A percentile compares a stretch with the other conserved stretches of the same genome.
Evolutionary conservation across 1,140 invertebrate species (phyloP).

Genomic region (Wiebesia pumilae): DNA sequence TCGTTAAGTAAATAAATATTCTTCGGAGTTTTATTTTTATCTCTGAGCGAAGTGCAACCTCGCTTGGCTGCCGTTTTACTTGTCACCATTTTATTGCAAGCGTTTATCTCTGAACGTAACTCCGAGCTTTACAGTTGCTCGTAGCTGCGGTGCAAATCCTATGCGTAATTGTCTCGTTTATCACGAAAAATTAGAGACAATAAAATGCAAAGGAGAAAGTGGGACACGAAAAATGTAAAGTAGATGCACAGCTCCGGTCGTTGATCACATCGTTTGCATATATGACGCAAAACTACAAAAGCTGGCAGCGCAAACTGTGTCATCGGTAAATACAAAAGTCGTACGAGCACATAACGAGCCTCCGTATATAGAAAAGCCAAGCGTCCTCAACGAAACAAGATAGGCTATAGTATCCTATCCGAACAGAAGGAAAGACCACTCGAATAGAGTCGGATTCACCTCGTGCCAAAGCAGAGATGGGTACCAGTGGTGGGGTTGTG

Average conservation of each 20-base stretch:
- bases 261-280: not conserved
- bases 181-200: not conserved
- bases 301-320: constrained; percentile 3
- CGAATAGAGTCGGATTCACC: not conserved
- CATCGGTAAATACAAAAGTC: constrained; percentile 5
- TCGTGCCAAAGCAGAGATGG: not conserved
- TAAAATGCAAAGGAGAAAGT: not conserved
- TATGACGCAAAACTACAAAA: not conserved
- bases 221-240: not conserved
- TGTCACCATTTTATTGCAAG: not conserved
- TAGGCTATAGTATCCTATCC: not conserved
- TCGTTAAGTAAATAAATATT: not conserved
- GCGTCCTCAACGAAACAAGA: not conserved
- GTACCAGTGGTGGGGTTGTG: too few relatives aligned
- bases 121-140: too few relatives aligned
- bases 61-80: not conserved
- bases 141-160: too few relatives aligned
- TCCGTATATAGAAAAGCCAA: not conserved
- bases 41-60: not conserved
- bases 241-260: not conserved
- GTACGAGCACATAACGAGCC: not conserved
- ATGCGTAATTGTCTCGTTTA: not conserved
- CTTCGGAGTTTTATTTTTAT: not conserved
- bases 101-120: too few relatives aligned
- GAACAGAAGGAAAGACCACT: not conserved